These are phyloP conservation scores for Cyanoramphus novaezelandiae DNA, from an alignment of 2,113 vertebrate species.

Conservation along the genomic window DNA sequence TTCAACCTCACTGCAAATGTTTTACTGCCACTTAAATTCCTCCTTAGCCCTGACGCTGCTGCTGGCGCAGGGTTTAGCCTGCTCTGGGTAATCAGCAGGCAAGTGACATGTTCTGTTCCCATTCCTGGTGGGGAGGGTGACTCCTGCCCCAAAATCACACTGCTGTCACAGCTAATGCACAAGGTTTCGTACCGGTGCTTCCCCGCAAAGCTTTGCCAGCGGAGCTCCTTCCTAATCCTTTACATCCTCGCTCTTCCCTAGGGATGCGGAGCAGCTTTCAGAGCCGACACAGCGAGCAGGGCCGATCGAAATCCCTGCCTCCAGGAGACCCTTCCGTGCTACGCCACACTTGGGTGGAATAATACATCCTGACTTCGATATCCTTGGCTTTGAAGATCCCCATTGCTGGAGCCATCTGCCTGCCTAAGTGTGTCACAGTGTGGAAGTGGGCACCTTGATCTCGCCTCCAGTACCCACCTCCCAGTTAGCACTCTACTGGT, in stretches of 20 bases:
- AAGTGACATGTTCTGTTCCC: background rate
- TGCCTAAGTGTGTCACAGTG: background rate
- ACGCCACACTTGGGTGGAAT: background rate
- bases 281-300: fast-evolving
- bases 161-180: background rate
- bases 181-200: background rate
- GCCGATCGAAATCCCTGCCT: background rate
- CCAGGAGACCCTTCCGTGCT: background rate
- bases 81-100: constrained; percentile 11
- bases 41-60: background rate
- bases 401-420: background rate
- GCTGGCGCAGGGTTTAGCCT: background rate
- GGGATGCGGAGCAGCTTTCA: background rate
- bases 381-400: background rate
- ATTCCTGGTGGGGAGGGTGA: background rate
- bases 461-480: background rate
- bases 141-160: background rate
- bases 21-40: background rate
- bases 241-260: background rate
- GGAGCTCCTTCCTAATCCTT: background rate
- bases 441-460: background rate
- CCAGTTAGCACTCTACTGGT: background rate
- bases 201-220: background rate
- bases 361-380: background rate
- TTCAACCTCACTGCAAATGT: background rate